A percentile compares a stretch with the other conserved stretches of the same genome.
Evolutionary conservation across 1,140 invertebrate genomes (phyloP).

Genomic region (Caerostris darwini): DNA sequence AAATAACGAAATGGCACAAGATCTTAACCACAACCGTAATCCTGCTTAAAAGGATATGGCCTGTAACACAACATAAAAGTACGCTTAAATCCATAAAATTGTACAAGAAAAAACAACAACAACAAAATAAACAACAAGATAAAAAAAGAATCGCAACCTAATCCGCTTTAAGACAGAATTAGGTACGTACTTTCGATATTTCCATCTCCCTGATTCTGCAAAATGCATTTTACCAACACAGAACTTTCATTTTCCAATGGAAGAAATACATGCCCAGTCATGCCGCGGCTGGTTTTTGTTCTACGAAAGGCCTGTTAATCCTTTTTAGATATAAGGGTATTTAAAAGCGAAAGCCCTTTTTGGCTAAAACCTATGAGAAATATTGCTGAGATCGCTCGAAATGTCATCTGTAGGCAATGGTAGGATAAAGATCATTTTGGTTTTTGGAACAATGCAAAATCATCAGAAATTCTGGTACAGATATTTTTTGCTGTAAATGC

Average conservation of each 20-base stretch:
- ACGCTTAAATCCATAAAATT: background rate
- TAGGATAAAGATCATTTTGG: slow-evolving; percentile 17
- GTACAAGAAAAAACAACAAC: background rate
- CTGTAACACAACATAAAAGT: background rate
- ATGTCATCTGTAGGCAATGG: slow-evolving; percentile 26
- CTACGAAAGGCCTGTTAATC: slow-evolving; percentile 60
- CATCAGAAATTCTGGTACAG: slow-evolving; percentile 56
- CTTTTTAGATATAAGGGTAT: slow-evolving; percentile 28
- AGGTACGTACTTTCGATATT: slow-evolving; percentile 1
- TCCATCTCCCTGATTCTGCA: background rate
- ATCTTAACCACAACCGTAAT: slow-evolving; percentile 38
- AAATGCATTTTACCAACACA: slow-evolving; percentile 16
- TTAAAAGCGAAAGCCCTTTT: background rate
- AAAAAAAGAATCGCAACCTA: background rate
- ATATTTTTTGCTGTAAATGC: slow-evolving; percentile 19
- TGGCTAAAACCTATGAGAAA: background rate
- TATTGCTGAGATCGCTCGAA: slow-evolving; percentile 44
- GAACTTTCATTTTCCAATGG: background rate
- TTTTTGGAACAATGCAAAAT: slow-evolving; percentile 63
- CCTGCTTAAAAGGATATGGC: slow-evolving; percentile 35
- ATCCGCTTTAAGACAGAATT: slow-evolving; percentile 49
- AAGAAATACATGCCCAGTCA: background rate
- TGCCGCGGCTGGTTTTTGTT: slow-evolving; percentile 14
- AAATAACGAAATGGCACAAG: background rate
- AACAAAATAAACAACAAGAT: background rate